These are phyloP conservation scores for Alcedo quadribrachys DNA, from an alignment of 2,797 vertebrate species.

Conservation along the genomic window DNA sequence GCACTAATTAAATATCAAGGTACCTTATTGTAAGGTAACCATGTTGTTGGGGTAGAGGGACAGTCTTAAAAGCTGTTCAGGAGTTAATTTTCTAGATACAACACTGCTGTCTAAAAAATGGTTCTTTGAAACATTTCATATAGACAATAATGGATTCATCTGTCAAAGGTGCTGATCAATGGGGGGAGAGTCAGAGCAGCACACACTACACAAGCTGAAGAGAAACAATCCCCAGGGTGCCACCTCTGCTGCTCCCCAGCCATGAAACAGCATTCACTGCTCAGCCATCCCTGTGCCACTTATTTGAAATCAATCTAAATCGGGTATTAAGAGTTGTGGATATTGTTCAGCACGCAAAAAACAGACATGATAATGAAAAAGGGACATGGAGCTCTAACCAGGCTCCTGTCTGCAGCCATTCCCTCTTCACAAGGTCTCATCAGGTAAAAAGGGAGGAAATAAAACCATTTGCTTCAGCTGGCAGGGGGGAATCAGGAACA, in stretches of 20 bases:
- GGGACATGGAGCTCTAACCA: background rate
- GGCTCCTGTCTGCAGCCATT: background rate
- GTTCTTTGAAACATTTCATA: background rate
- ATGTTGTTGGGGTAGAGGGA: rapidly evolving
- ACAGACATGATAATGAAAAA: background rate
- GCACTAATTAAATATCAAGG: background rate
- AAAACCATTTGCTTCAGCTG: conserved; percentile 7
- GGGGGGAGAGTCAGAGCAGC: background rate
- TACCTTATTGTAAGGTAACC: background rate
- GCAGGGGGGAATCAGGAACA: background rate
- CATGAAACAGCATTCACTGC: background rate
- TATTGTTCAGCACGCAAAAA: background rate
- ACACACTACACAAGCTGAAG: background rate
- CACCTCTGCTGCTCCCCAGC: background rate
- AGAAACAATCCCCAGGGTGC: background rate
- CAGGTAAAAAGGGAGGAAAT: background rate
- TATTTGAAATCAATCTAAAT: background rate
- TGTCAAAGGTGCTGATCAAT: background rate
- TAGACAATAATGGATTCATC: background rate
- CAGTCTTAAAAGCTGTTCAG: background rate
- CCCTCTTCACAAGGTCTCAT: background rate
- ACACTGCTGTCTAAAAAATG: background rate
- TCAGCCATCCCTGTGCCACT: background rate
- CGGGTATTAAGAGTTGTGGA: background rate
- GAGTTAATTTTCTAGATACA: background rate